Evolutionary conservation across 2,113 vertebrate genomes (phyloP), one percentile per base, ranked within the genome.

Genomic region (Tretioscincus oriximinensis): DNA sequence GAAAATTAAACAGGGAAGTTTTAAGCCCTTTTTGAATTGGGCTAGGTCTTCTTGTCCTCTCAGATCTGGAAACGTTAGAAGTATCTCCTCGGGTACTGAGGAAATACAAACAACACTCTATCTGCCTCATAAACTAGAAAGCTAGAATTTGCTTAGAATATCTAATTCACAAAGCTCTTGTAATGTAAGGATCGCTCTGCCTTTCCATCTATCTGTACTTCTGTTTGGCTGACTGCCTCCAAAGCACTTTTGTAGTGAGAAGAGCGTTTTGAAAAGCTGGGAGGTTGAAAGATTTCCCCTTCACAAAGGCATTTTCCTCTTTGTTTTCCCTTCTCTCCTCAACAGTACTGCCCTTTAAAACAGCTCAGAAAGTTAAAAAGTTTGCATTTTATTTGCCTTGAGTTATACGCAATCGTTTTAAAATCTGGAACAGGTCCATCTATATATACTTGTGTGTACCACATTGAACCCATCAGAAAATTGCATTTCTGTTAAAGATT

Each of bases 301-400:
- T 75, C 31, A 60, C 45, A 75, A 68, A 20, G 26, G 20, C 47
- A 7, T n/a, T 81, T 76, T 60, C 14, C 9, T 45, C 90, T 95
- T 93, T 87, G 87, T 92, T 84, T 80, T 91, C 83, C 85, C 87
- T 91, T 58, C 18, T 18, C 54, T 58, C 54, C 92, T 88, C 92
- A 87, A 81, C 88, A 64, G 76, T 84, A 78, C 82, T 7, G 83
- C 81, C 20, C 80, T 85, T 88, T 85, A 89, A 92, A 90, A 87
- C 88, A 87, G 90, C 92, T 73, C 88, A 29, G 87, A 86, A 85
- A 87, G 87, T 66, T 86, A 91, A 90, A 88, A 87, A 73, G 86
- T 87, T 81, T 82, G 68, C 79, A 67, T 76, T 76, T 86, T 78
- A 45, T 75, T 64, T 90, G 85, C 87, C 80, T 76, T 77, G 74